phyloP scores from a whole-genome alignment of 2,113 vertebrate genomes.

The Bothrops jararaca region DNA sequence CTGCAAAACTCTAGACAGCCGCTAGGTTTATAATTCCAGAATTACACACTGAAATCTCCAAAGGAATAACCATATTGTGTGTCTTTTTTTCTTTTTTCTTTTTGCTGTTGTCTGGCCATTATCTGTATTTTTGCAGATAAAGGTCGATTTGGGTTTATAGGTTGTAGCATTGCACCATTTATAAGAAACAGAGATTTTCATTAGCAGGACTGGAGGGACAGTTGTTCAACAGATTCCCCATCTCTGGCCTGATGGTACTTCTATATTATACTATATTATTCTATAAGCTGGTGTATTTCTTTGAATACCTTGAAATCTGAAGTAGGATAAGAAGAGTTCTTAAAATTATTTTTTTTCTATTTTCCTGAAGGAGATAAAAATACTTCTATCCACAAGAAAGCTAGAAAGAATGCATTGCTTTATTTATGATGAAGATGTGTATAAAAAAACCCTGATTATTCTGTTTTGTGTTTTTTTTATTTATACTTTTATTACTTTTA shows the following conservation, averaged over 20 bases:
- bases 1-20: not conserved
- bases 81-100: not conserved
- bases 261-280: too few species aligned
- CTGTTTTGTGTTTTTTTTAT: too few species aligned
- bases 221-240: not conserved
- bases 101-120: not conserved
- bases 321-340: not conserved
- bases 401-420: too few species aligned
- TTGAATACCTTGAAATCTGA: not conserved
- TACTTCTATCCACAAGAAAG: not conserved
- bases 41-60: not conserved
- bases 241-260: not conserved
- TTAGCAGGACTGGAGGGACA: not conserved
- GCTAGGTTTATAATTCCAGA: not conserved
- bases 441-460: not conserved
- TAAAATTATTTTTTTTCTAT: not conserved
- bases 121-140: not conserved
- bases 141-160: not conserved
- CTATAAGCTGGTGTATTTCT: not conserved
- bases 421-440: not conserved
- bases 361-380: not conserved
- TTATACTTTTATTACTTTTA: too few species aligned
- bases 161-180: not conserved
- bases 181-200: not conserved
- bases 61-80: not conserved